phyloP scores from a whole-genome alignment of 2,888 invertebrate species.

The Leptarthrus brevirostris region DNA sequence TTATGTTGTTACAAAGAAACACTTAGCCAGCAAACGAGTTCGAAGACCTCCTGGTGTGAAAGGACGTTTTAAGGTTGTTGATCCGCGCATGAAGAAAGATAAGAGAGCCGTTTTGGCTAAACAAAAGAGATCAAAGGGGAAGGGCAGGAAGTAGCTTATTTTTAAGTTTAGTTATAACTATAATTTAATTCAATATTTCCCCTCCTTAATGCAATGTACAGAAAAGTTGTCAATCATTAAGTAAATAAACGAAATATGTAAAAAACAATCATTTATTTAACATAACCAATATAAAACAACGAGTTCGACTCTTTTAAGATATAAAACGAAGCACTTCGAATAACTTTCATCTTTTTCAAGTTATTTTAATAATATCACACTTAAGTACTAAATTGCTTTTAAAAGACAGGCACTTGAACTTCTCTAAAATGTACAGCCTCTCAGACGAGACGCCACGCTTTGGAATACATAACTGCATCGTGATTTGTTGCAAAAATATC shows the following conservation, averaged over 20 bases:
- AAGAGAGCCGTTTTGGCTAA: conserved; percentile 69
- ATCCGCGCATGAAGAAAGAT: conserved; percentile 96
- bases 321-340: no score
- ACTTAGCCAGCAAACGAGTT: conserved; percentile 79
- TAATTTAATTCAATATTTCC: no score
- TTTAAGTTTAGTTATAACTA: no score
- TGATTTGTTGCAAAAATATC: conserved; percentile 73
- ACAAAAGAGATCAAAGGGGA: conserved; percentile 31
- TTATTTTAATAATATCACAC: not conserved
- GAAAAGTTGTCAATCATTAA: no score
- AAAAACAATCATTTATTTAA: no score
- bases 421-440: not conserved
- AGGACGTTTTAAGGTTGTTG: conserved; percentile 94
- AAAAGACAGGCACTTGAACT: conserved; percentile 1
- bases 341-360: not conserved
- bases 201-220: no score
- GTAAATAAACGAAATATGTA: no score
- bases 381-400: conserved; percentile 4
- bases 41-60: conserved; percentile 87
- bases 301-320: no score
- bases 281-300: no score
- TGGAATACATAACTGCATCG: conserved; percentile 71
- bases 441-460: conserved; percentile 59
- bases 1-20: conserved; percentile 94
- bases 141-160: conserved; percentile 14